Base-by-base conservation (phyloP, 2,113 vertebrate genomes). In the Meriones unguiculatus region DNA sequence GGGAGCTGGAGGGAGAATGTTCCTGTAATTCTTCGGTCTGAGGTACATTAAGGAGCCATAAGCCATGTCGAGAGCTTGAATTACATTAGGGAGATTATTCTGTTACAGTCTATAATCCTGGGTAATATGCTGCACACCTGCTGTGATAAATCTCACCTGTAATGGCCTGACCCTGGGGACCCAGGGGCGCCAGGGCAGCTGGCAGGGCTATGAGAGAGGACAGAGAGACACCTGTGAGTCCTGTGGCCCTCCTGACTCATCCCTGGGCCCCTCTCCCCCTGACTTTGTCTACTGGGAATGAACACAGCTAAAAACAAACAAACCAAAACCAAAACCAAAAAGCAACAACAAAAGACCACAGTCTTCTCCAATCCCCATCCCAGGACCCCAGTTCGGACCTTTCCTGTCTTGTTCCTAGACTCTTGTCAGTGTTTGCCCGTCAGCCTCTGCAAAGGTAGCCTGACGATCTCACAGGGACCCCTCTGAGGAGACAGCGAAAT, bases 31-130 rank as follows among this genome's bases (percentile, higher is more conserved):
- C 99, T 99, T 99, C 98, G 99, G 98, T 99, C 98, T 98, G 98
- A 99, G 99, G 98, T 99, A 99, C 99, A 99, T 99, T 99, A 99
- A 99, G 98, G 98, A 99, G 98, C 98, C 98, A 99, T 99, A 99
- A 99, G 99, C 99, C 99, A 99, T 99, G 99, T 99, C 98, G 98
- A 99, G 99, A 99, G 98, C 99, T 99, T 99, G 98, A 99, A 99
- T 99, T 99, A 99, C 99, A 99, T 99, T 99, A 99, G 98, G 98
- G 99, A 99, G 99, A 99, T 99, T 99, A 99, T 98, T 98, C 98
- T 98, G 99, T 99, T 99, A 99, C 98, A 99, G 98, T 99, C 99
- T 98, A 99, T 99, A 99, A 99, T 99, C 98, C 98, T 98, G 98
- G 98, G 98, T 99, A 99, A 99, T 99, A 99, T 98, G 97, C 97